Base-by-base conservation (phyloP, 92 coral and sea anemone species). In the Bergia sp. region DNA sequence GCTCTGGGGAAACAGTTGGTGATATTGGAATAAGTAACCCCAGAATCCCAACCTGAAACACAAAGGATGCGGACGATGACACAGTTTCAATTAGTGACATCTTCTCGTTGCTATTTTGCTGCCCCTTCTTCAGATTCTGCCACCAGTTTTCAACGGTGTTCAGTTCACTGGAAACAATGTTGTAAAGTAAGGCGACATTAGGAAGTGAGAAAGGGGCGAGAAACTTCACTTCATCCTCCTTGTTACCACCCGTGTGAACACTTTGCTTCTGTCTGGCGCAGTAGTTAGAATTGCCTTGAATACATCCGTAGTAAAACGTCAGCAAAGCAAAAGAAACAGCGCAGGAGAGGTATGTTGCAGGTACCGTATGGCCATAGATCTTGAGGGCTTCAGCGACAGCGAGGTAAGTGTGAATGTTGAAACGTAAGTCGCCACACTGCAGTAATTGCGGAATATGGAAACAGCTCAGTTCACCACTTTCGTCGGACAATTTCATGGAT, bases 1-100 rank as follows among this genome's bases (percentile, higher is more conserved):
- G 67, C 15, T 58, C 67, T 58, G 4, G 3, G 21, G 67, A 58
- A 58, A 3, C 21, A 58, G 21, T 47, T 74, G 47, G 78, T 11
- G 41, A 74, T 39, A 13, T 39, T 38, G 78, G 78, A 74, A 74
- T 74, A 74, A 74, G 78, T 74, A 74, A 74, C 4, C 47, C 78
- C 6, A 74, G 41, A 18, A 74, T 74, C 43, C 78, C 78, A 10
- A 74, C 78, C 43, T 74, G 78, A 47, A 74, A 38, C 41, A 74
- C 47, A 39, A 74, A 74, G 12, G 78, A 74, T 39, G 21, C 5
- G 21, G 78, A 29, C 5, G 78, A 21, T 74, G 78, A 37, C 41
- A 39, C 23, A 74, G 47, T 41, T 11, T 74, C 78, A 7, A 8
- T 37, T 16, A 74, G 1, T 7, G 78, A 15, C 18, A 21, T 16